Evolutionary conservation across 2,888 invertebrate species (phyloP).

Genomic region (Miltochrista miniata): DNA sequence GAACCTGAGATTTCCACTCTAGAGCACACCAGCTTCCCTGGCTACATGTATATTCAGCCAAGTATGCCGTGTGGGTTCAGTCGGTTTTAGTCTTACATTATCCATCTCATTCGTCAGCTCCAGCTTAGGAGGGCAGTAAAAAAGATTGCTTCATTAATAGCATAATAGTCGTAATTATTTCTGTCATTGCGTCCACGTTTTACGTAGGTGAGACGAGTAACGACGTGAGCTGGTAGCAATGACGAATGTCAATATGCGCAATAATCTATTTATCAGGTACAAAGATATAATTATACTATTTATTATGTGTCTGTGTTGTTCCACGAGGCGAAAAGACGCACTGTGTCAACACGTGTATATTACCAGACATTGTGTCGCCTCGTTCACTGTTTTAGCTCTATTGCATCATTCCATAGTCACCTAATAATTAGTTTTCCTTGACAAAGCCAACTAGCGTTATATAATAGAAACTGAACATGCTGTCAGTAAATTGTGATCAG

Average conservation of each 20-base stretch:
- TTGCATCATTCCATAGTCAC: conserved; percentile 13
- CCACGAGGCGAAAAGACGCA: conserved; percentile 42
- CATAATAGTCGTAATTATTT: too few relatives aligned
- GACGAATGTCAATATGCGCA: conserved; percentile 40
- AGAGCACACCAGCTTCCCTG: too few relatives aligned
- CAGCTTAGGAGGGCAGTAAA: too few relatives aligned
- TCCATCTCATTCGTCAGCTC: too few relatives aligned
- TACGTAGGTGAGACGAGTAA: conserved; percentile 10
- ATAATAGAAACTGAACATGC: too few relatives aligned
- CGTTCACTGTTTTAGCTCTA: conserved; percentile 11
- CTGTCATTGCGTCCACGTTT: background rate
- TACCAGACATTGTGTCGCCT: conserved; percentile 46
- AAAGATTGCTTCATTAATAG: too few relatives aligned
- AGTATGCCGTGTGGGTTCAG: too few relatives aligned
- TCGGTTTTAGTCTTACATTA: too few relatives aligned
- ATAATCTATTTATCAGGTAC: conserved; percentile 34
- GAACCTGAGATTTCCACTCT: too few relatives aligned
- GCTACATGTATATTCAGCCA: too few relatives aligned
- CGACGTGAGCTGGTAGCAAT: conserved; percentile 18
- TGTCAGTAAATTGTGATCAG: too few relatives aligned
- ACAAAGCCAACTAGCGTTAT: too few relatives aligned
- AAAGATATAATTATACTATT: conserved; percentile 26
- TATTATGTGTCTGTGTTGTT: conserved; percentile 16
- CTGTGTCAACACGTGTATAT: conserved; percentile 38
- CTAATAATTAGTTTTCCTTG: background rate